phyloP scores from a whole-genome alignment of 2,113 vertebrate genomes.

The Nipponia nippon region DNA sequence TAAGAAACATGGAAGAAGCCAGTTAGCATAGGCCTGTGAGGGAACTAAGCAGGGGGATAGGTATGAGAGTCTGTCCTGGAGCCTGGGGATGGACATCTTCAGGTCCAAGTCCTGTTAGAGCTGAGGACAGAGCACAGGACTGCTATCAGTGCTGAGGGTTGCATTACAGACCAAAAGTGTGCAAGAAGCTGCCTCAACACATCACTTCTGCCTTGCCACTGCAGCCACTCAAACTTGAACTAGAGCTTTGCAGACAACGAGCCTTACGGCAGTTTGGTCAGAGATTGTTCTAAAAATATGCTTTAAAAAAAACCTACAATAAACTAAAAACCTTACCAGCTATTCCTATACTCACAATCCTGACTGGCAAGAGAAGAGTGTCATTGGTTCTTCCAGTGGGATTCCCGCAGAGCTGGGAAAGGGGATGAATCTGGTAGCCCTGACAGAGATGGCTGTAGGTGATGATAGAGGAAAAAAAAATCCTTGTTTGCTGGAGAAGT shows the following conservation, averaged over 20 bases:
- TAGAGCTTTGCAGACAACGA: neutral
- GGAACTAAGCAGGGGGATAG: neutral
- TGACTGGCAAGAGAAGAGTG: neutral
- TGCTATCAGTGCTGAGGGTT: neutral
- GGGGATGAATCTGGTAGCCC: neutral
- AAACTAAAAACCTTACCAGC: neutral
- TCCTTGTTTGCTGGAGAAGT: neutral
- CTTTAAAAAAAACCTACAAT: neutral
- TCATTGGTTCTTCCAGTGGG: neutral
- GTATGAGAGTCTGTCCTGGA: neutral
- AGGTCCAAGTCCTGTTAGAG: neutral
- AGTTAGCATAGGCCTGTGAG: neutral
- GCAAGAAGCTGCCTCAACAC: neutral
- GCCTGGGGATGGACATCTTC: neutral
- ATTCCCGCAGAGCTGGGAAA: neutral
- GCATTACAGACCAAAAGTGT: fast-evolving
- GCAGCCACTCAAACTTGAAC: neutral
- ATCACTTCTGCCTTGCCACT: neutral
- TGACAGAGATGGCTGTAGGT: neutral
- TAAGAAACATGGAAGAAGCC: neutral
- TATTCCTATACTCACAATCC: neutral
- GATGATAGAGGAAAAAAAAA: neutral
- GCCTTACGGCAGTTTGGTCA: neutral
- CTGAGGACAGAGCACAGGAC: neutral
- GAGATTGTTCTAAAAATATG: neutral